Percentiles rank a stretch among this genome's conserved stretches.
Conservation (phyloP, 1,140 invertebrate species). For the Drosophila rufa region DNA sequence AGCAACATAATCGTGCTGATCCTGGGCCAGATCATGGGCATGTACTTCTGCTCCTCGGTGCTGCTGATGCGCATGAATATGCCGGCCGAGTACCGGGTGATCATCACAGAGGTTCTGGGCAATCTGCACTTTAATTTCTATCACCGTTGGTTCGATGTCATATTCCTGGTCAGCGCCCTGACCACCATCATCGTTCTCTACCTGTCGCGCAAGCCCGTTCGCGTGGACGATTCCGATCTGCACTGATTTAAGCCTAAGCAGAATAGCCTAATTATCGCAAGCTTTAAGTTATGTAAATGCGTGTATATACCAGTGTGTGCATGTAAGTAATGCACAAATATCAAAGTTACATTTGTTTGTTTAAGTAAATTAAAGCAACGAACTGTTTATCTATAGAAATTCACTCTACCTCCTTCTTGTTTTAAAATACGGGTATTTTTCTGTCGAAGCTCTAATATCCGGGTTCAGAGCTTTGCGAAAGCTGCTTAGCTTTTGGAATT, state of each 20-base stretch:
- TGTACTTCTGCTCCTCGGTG: constrained; percentile 99
- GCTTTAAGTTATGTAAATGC: constrained; percentile 66
- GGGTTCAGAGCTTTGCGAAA: constrained; percentile 12
- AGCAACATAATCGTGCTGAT: constrained; percentile 99
- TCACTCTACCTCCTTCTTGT: not conserved
- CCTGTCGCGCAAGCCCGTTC: constrained; percentile 82
- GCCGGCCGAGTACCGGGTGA: constrained; percentile 98
- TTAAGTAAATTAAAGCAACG: constrained; percentile 41
- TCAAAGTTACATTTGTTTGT: constrained; percentile 54
- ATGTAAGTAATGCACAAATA: constrained; percentile 57
- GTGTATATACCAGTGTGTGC: constrained; percentile 50
- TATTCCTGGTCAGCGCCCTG: constrained; percentile 98
- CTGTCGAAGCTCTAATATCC: not conserved
- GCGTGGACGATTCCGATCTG: constrained; percentile 70
- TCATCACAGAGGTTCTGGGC: constrained; percentile 99
- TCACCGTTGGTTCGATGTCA: constrained; percentile 99
- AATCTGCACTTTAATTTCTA: constrained; percentile 99
- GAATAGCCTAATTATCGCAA: constrained; percentile 53
- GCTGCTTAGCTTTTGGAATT: constrained; percentile 33
- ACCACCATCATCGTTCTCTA: constrained; percentile 98
- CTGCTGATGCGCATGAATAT: constrained; percentile 99
- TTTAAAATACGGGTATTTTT: constrained; percentile 5
- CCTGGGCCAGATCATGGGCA: constrained; percentile 99
- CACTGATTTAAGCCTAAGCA: constrained; percentile 53
- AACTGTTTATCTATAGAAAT: constrained; percentile 47